Evolutionary conservation across 2,797 vertebrate genomes (phyloP).

Genomic region (Sarcophilus harrisii): DNA sequence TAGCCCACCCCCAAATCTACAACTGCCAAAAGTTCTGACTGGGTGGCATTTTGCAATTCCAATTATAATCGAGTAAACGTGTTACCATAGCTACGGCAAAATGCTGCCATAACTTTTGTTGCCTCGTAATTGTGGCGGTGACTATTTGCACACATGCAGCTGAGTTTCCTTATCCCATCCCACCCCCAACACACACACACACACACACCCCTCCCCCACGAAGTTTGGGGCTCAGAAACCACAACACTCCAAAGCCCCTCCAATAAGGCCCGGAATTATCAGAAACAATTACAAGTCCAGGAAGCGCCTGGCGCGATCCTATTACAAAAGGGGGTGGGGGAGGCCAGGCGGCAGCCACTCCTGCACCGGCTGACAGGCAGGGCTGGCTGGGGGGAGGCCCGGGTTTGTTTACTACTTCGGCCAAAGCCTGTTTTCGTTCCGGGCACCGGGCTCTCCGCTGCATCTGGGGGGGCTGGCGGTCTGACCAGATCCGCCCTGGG

Average conservation of each 20-base stretch:
- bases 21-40: slow-evolving; percentile 83
- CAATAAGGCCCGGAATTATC: slow-evolving; percentile 66
- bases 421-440: slow-evolving; percentile 51
- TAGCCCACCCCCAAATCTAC: slow-evolving; percentile 73
- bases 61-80: slow-evolving; percentile 85
- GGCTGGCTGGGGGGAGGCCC: slow-evolving; percentile 12
- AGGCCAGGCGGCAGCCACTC: slow-evolving; percentile 60
- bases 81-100: slow-evolving; percentile 85
- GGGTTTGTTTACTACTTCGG: slow-evolving; percentile 57
- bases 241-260: slow-evolving; percentile 45
- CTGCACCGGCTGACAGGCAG: background rate
- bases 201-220: no score
- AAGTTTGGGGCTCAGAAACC: slow-evolving; percentile 34
- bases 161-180: slow-evolving; percentile 81
- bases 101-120: slow-evolving; percentile 87
- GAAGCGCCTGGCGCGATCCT: background rate
- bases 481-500: background rate
- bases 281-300: slow-evolving; percentile 76
- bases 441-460: background rate
- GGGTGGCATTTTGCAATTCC: slow-evolving; percentile 86
- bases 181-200: slow-evolving; percentile 53
- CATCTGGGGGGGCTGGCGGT: background rate
- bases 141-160: slow-evolving; percentile 84
- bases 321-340: slow-evolving; percentile 61
- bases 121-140: slow-evolving; percentile 81